phyloP scores from a whole-genome alignment of 2,888 invertebrate genomes.

The Serrognathus titanus region DNA sequence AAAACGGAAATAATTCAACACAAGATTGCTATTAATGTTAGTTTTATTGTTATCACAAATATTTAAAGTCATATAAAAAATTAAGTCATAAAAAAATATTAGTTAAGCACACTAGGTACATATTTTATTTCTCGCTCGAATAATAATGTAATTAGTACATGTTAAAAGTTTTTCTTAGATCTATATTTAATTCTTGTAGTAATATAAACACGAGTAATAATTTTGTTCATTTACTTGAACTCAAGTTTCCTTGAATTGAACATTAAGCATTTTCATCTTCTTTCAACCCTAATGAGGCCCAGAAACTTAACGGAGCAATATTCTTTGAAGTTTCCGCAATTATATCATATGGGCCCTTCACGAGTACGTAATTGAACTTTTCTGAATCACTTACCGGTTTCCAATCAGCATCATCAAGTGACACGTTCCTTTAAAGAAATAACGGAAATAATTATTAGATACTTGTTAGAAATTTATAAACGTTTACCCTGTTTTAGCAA shows the following conservation, averaged over 20 bases:
- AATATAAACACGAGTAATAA: no score
- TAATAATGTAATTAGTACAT: no score
- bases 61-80: no score
- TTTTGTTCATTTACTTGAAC: neutral
- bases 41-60: no score
- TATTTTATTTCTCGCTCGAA: no score
- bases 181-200: no score
- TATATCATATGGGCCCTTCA: conserved; percentile 14
- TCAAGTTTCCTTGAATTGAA: neutral
- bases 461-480: neutral
- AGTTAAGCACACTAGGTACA: no score
- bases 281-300: conserved; percentile 13
- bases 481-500: conserved; percentile 11
- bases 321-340: conserved; percentile 11
- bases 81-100: no score
- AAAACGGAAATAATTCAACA: no score
- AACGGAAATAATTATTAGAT: neutral
- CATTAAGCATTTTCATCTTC: conserved; percentile 13
- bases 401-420: neutral
- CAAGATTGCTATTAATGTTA: no score
- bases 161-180: neutral
- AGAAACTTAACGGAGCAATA: conserved; percentile 11
- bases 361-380: conserved; percentile 10
- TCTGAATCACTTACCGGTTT: no score
- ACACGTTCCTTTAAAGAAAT: conserved; percentile 4